Evolutionary conservation across 2,888 invertebrate genomes (phyloP).

Genomic region (Cepaea hortensis): DNA sequence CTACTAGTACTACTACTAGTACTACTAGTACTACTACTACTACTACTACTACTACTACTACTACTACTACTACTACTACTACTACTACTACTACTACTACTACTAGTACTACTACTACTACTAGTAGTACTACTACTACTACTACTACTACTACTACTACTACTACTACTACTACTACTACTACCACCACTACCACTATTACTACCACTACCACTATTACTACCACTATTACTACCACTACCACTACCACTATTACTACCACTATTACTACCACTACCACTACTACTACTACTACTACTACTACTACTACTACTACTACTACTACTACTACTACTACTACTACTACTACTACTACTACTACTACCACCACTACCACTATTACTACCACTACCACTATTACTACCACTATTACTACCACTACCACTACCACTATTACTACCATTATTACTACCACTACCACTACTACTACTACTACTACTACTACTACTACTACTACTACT

Average conservation of each 20-base stretch:
- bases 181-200: too few species aligned
- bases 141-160: too few species aligned
- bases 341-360: too few species aligned
- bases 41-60: conserved; percentile 47
- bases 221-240: too few species aligned
- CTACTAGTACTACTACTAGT: conserved; percentile 39
- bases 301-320: conserved; percentile 49
- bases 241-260: too few species aligned
- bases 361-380: too few species aligned
- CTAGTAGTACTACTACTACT: too few species aligned
- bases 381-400: background rate
- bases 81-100: conserved; percentile 42
- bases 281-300: conserved; percentile 44
- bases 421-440: conserved; percentile 50
- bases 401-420: conserved; percentile 48
- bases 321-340: too few species aligned
- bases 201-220: too few species aligned
- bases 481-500: conserved; percentile 49
- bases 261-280: background rate
- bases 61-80: conserved; percentile 40
- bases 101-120: too few species aligned
- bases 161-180: too few species aligned
- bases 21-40: conserved; percentile 38
- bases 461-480: conserved; percentile 49
- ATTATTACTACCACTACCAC: conserved; percentile 48